Evolutionary conservation across 2,888 invertebrate species (phyloP).

Genomic region (Amphipoea oculea): DNA sequence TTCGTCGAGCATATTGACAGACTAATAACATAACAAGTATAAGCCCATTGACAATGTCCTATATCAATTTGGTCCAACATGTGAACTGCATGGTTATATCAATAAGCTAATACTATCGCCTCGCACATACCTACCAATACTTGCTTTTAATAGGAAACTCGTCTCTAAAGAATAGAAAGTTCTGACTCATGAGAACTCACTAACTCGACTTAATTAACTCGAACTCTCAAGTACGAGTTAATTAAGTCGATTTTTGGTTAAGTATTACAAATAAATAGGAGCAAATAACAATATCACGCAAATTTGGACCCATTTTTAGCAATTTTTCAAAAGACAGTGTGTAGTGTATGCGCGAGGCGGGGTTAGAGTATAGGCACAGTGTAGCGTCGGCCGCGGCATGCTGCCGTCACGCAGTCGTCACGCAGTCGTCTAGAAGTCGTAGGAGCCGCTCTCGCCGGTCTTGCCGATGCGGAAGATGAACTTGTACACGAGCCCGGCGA

Average conservation of each 20-base stretch:
- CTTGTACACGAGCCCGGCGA: conserved; percentile 94
- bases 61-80: conserved; percentile 63
- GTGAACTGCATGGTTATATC: conserved; percentile 70
- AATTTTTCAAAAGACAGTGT: conserved; percentile 1
- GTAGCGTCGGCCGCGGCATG: conserved; percentile 32
- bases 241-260: conserved; percentile 17
- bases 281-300: conserved; percentile 54
- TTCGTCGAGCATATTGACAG: conserved; percentile 57
- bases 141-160: conserved; percentile 31
- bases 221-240: background rate
- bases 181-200: background rate
- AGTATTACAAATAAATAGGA: conserved; percentile 47
- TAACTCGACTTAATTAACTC: no score
- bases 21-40: conserved; percentile 59
- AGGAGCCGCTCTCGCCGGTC: conserved; percentile 93
- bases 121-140: conserved; percentile 63
- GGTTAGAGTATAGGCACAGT: conserved; percentile 63
- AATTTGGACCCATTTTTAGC: conserved; percentile 42
- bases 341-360: conserved; percentile 64
- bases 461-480: conserved; percentile 93
- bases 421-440: conserved; percentile 92
- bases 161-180: conserved; percentile 12
- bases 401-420: conserved; percentile 57
- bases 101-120: conserved; percentile 74
- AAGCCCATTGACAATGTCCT: conserved; percentile 71